Evolutionary conservation across 2,888 invertebrate genomes (phyloP), one percentile per base, ranked within the genome.

Genomic region (Miltochrista miniata): DNA sequence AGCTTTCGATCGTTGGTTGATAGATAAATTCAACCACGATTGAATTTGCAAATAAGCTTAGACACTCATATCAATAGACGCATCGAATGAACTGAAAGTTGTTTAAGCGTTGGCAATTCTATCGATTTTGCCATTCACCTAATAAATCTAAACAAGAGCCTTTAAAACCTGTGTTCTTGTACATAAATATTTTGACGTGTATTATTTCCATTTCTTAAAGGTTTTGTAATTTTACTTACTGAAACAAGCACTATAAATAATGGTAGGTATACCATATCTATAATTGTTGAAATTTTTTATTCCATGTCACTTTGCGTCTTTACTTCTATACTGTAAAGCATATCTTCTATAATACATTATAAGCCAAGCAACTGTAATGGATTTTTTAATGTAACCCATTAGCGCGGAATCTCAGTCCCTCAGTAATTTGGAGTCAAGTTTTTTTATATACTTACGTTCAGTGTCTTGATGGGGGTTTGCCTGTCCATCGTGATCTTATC

Each of bases 401-500:
- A 91, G 87, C 79, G 75, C 76, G 75, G 71, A 81, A 71, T 77
- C 78, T 76, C 76, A 72, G 83, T 84, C 83, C 82, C 85, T 81
- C 82, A 79, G 87, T 89, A 89, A 90, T 90, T 90, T 89, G 76
- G 80, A 81, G 76, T 67, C 77, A 74, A 72, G 72, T 85, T 90
- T 87, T 89, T 84, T 86, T 78, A 83, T 86, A 85, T 84, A 71
- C 73, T 66, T 53, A 79, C 75, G 18, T 4, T 24, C 18, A 74
- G 77, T 68, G 79, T 74, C 85, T 80, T 89, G 90, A 90, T 90
- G 88, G 87, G 83, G 80, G 85, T 86, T 82, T 83, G 85, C 85
- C 84, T 88, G 89, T 89, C 89, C 87, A 83, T 88, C 76, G 79
- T 67, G 90, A 90, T 90, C 74, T 83, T 90, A 91, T 91, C 91